Percentiles rank a stretch among this genome's conserved stretches.
Evolutionary conservation across 2,888 invertebrate genomes (phyloP).

Genomic region (Pachydiplax longipennis): DNA sequence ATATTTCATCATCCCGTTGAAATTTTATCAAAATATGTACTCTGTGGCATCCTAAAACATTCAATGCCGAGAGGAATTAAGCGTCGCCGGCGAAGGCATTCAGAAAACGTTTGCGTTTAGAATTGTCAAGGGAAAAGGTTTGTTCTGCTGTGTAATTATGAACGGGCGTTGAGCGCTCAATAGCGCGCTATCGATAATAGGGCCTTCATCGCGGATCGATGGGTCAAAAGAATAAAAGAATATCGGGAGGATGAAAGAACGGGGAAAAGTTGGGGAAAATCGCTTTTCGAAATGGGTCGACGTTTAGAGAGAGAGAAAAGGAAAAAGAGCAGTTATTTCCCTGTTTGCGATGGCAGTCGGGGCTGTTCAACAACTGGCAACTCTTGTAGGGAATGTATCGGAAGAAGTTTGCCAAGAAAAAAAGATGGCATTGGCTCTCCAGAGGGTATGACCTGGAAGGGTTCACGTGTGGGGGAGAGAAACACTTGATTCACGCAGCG

Average conservation of each 20-base stretch:
- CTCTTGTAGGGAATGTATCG: neutral
- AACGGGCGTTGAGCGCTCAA: too few species aligned
- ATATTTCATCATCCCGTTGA: too few species aligned
- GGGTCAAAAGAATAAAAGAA: neutral
- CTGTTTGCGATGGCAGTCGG: neutral
- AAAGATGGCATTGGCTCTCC: neutral
- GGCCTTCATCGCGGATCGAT: too few species aligned
- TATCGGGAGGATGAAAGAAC: neutral
- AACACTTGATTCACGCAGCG: neutral
- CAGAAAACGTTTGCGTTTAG: too few species aligned
- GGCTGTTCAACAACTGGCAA: neutral
- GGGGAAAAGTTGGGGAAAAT: neutral
- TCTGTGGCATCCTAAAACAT: too few species aligned
- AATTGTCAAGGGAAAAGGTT: too few species aligned
- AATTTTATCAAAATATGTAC: too few species aligned
- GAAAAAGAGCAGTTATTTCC: neutral
- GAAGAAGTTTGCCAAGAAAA: neutral
- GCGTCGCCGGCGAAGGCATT: too few species aligned
- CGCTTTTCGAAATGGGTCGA: neutral
- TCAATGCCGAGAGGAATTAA: too few species aligned
- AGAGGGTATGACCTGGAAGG: neutral
- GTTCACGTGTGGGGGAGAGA: neutral
- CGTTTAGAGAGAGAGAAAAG: neutral
- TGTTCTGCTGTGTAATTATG: too few species aligned
- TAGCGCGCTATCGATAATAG: too few species aligned